Evolutionary conservation across 1,140 invertebrate species (phyloP).

Genomic region (Zaprionus kolodkinae): DNA sequence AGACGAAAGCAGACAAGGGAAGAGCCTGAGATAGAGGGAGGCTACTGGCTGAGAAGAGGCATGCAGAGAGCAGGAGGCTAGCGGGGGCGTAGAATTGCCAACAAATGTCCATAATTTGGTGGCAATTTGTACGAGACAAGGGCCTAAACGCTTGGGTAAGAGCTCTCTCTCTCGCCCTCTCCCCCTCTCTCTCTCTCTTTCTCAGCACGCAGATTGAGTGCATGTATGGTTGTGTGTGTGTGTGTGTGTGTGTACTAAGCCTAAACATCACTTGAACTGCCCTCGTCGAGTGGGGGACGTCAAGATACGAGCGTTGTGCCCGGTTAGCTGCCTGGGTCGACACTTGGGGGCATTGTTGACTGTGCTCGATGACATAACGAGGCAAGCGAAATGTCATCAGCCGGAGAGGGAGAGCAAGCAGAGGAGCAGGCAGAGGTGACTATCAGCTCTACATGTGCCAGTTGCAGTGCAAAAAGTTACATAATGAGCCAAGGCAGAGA

Average conservation of each 20-base stretch:
- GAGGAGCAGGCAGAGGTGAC: constrained; percentile 1
- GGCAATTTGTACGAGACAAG: constrained; percentile 26
- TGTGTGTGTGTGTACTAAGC: constrained; percentile 19
- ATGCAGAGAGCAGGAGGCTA: no score
- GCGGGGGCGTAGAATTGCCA: background rate
- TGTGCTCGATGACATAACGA: constrained; percentile 33
- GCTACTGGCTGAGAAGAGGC: no score
- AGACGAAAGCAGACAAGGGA: background rate
- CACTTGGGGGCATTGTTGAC: constrained; percentile 34
- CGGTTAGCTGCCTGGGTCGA: constrained; percentile 10
- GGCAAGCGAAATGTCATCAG: constrained; percentile 26
- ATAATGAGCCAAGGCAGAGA: background rate
- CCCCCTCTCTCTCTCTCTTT: background rate
- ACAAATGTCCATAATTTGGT: constrained; percentile 48
- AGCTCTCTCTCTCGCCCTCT: background rate
- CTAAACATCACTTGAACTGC: constrained; percentile 48
- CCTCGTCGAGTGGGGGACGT: constrained; percentile 18
- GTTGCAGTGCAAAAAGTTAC: constrained; percentile 17
- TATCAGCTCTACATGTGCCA: constrained; percentile 29
- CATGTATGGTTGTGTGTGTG: constrained; percentile 6
- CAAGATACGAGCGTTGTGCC: background rate
- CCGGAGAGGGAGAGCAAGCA: background rate
- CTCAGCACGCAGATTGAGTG: constrained; percentile 4
- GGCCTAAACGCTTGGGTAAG: constrained; percentile 20
- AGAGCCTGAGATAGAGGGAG: background rate